phyloP scores from a whole-genome alignment of 2,888 invertebrate species.

The Parnassius mnemosyne region DNA sequence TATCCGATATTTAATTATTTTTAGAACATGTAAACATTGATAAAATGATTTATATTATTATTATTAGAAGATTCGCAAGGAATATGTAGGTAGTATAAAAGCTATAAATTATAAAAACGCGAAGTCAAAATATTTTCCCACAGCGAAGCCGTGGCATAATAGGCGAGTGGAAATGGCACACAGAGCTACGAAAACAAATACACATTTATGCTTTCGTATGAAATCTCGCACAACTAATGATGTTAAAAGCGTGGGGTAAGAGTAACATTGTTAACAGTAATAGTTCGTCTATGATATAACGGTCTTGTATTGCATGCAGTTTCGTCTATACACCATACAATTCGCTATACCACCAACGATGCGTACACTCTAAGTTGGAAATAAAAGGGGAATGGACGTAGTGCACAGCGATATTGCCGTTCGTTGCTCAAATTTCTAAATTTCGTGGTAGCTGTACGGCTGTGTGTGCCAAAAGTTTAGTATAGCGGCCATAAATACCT shows the following conservation, averaged over 20 bases:
- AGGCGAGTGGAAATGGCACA: slow-evolving; percentile 61
- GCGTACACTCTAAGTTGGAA: no score
- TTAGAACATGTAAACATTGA: no score
- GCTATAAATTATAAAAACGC: slow-evolving; percentile 54
- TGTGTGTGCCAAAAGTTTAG: slow-evolving; percentile 74
- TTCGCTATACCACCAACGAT: slow-evolving; percentile 6
- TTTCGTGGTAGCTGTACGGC: slow-evolving; percentile 36
- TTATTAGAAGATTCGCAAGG: background rate
- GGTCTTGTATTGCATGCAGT: background rate
- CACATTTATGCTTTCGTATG: slow-evolving; percentile 68
- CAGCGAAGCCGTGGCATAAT: slow-evolving; percentile 56
- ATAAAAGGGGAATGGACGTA: slow-evolving; percentile 16
- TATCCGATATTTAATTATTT: no score
- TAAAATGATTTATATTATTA: no score
- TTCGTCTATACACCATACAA: slow-evolving; percentile 18
- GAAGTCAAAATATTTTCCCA: slow-evolving; percentile 71
- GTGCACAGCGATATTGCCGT: background rate
- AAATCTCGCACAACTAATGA: slow-evolving; percentile 78
- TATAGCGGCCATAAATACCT: slow-evolving; percentile 71
- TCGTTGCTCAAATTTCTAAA: slow-evolving; percentile 3
- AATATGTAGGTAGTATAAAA: background rate
- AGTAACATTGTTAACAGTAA: slow-evolving; percentile 75
- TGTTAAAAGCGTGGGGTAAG: slow-evolving; percentile 75
- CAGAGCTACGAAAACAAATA: slow-evolving; percentile 76
- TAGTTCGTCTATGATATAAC: slow-evolving; percentile 47